Evolutionary conservation across 2,888 invertebrate species (phyloP).

Genomic region (Eledona agricola): DNA sequence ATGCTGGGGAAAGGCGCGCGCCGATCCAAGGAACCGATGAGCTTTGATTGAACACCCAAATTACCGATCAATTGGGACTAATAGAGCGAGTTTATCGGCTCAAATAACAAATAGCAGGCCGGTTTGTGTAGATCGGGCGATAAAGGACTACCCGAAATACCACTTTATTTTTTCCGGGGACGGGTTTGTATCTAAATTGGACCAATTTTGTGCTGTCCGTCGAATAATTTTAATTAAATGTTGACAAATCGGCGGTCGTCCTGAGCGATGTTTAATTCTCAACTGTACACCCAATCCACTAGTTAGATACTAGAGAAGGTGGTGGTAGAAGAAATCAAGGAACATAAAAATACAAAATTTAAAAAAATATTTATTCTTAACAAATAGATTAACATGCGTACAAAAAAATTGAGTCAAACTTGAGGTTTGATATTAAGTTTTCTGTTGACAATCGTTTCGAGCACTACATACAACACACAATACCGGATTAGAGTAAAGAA

Average conservation of each 20-base stretch:
- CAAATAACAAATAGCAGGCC: constrained; percentile 62
- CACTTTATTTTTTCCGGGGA: constrained; percentile 55
- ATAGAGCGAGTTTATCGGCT: constrained; percentile 59
- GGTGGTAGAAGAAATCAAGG: too few relatives aligned
- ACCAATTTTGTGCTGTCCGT: constrained; percentile 55
- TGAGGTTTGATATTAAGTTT: too few relatives aligned
- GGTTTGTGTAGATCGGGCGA: constrained; percentile 48
- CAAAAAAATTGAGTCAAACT: too few relatives aligned
- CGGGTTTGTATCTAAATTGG: constrained; percentile 54
- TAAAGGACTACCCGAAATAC: constrained; percentile 57
- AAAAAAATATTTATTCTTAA: too few relatives aligned
- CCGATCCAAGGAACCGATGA: constrained; percentile 20
- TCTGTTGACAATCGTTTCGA: too few relatives aligned
- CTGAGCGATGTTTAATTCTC: constrained; percentile 1
- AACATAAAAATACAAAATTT: too few relatives aligned
- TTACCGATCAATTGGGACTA: constrained; percentile 61
- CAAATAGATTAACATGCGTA: too few relatives aligned
- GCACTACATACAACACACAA: too few relatives aligned
- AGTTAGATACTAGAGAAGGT: too few relatives aligned
- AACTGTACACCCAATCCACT: too few relatives aligned
- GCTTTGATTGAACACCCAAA: constrained; percentile 52
- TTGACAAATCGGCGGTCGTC: constrained; percentile 61
- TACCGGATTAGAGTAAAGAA: too few relatives aligned
- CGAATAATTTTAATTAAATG: constrained; percentile 60
- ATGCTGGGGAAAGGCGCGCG: not conserved